Evolutionary conservation across 1,140 invertebrate species (phyloP).

Genomic region (Aricia agestis): DNA sequence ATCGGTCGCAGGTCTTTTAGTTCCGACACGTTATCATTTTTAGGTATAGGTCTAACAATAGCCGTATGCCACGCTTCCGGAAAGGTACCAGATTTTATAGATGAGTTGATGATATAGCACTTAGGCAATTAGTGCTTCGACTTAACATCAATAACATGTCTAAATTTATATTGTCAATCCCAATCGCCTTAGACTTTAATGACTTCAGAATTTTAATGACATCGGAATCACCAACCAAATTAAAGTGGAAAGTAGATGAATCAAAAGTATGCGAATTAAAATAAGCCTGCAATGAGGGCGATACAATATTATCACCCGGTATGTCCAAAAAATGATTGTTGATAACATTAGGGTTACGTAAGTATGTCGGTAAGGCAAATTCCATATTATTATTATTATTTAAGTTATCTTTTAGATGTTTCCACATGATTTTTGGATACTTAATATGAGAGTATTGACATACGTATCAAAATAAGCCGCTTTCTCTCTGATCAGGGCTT

Average conservation of each 20-base stretch:
- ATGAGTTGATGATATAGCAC: not conserved
- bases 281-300: not conserved
- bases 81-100: not conserved
- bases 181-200: not conserved
- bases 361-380: not conserved
- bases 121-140: not conserved
- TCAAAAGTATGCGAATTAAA: not conserved
- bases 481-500: not conserved
- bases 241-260: too few species aligned
- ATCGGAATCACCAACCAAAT: not conserved
- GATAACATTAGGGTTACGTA: not conserved
- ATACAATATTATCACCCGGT: not conserved
- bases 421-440: not conserved
- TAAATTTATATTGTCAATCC: not conserved
- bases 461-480: not conserved
- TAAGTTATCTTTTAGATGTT: not conserved
- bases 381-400: not conserved
- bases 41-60: not conserved
- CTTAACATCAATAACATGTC: not conserved
- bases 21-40: not conserved
- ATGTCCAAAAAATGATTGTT: not conserved
- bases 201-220: not conserved
- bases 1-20: not conserved
- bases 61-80: not conserved
- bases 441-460: not conserved